Percentiles rank a stretch among this genome's conserved stretches.
Conservation (phyloP, 2,113 vertebrate genomes). For the Apeltes quadracus region DNA sequence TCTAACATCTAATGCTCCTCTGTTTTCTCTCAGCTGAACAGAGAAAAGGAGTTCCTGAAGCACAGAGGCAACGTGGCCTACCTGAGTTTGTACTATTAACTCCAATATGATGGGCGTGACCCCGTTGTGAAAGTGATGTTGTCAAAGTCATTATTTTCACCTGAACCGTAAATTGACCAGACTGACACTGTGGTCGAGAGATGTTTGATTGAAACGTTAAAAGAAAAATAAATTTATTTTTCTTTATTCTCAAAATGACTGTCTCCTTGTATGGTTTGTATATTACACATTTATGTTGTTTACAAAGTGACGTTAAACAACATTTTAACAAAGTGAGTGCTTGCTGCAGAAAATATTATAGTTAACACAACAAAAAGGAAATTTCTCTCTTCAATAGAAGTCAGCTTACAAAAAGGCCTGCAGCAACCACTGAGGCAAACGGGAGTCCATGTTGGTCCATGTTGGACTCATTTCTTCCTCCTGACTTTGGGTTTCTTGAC, state of each 20-base stretch:
- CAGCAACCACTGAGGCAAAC: conserved; percentile 21
- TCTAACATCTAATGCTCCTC: background rate
- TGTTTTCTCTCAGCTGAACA: conserved; percentile 73
- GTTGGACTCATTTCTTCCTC: conserved; percentile 91
- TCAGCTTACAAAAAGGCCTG: conserved; percentile 24
- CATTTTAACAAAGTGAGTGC: conserved; percentile 30
- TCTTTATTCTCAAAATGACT: conserved; percentile 59
- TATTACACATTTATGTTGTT: conserved; percentile 19
- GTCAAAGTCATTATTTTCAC: too few relatives aligned
- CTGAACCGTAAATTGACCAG: background rate
- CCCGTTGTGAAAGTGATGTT: background rate
- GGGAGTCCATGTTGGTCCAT: conserved; percentile 38
- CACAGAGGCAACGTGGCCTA: conserved; percentile 81
- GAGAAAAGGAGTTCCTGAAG: conserved; percentile 81
- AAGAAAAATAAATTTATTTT: conserved; percentile 26
- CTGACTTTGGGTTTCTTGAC: conserved; percentile 99
- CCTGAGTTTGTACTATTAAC: conserved; percentile 72
- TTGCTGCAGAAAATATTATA: conserved; percentile 14
- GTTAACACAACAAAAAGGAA: conserved; percentile 1
- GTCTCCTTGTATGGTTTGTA: conserved; percentile 13
- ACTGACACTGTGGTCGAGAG: background rate
- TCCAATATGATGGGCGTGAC: background rate
- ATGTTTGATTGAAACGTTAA: background rate
- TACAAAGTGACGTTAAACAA: conserved; percentile 23
- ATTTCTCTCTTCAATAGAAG: conserved; percentile 20